Percentiles rank a stretch among this genome's conserved stretches.
These are phyloP conservation scores for Ceratosolen solmsi DNA, from an alignment of 1,140 invertebrate species.

Conservation along the genomic window DNA sequence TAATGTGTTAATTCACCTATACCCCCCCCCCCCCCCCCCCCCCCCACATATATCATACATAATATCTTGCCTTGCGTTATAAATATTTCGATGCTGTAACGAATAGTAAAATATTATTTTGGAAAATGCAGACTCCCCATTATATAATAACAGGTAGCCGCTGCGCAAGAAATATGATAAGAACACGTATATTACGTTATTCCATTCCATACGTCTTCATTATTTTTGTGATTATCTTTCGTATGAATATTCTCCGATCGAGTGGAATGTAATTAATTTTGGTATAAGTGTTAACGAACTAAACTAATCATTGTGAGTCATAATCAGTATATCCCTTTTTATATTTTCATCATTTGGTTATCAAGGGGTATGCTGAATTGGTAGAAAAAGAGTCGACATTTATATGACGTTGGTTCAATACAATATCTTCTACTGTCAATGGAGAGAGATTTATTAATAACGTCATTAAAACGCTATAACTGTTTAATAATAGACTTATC, in stretches of 20 bases:
- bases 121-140: neutral
- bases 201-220: neutral
- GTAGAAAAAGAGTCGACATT: conserved; percentile 37
- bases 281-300: conserved; percentile 38
- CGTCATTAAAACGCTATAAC: conserved; percentile 26
- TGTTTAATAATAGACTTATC: neutral
- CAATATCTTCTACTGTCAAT: neutral
- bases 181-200: neutral
- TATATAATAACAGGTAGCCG: neutral
- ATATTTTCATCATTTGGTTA: conserved; percentile 1
- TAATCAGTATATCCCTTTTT: conserved; percentile 6
- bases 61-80: too few relatives aligned
- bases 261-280: conserved; percentile 41
- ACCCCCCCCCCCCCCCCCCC: too few relatives aligned
- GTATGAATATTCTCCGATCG: conserved; percentile 17
- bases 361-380: neutral
- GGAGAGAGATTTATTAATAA: conserved; percentile 32
- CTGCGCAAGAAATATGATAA: neutral
- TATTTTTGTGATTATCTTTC: neutral
- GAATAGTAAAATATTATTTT: conserved; percentile 3
- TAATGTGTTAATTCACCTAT: conserved; percentile 15
- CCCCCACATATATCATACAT: too few relatives aligned
- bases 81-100: conserved; percentile 5
- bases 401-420: neutral
- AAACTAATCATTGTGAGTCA: conserved; percentile 39